Evolutionary conservation across 2,797 vertebrate species (phyloP).

Genomic region (Lagorchestes hirsutus): DNA sequence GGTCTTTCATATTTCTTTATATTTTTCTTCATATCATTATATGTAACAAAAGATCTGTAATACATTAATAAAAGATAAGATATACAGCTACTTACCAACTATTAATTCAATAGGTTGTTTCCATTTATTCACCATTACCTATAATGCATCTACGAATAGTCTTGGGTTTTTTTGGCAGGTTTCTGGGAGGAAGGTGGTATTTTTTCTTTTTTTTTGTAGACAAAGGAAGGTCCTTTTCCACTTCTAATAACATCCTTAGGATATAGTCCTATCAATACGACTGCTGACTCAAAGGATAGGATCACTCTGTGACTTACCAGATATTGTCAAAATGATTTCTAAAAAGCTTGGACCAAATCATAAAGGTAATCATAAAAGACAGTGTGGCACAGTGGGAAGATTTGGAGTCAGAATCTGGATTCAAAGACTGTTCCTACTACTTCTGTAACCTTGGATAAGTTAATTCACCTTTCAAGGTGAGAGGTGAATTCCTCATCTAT

Average conservation of each 20-base stretch:
- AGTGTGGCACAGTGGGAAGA: background rate
- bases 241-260: background rate
- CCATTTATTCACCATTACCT: background rate
- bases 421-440: background rate
- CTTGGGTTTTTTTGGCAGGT: background rate
- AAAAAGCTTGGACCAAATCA: background rate
- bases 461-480: background rate
- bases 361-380: no score
- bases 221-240: background rate
- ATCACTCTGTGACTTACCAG: background rate
- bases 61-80: background rate
- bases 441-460: background rate
- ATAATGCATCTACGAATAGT: background rate
- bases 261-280: no score
- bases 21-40: background rate
- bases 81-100: background rate
- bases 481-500: background rate
- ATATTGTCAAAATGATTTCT: background rate
- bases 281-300: background rate
- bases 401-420: background rate
- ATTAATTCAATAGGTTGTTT: background rate
- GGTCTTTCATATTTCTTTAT: background rate
- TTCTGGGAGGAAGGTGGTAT: background rate
- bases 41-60: background rate
- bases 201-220: background rate